Evolutionary conservation across 1,140 invertebrate species (phyloP), one percentile per base, ranked within the genome.

Genomic region (Euborellia annulipes): DNA sequence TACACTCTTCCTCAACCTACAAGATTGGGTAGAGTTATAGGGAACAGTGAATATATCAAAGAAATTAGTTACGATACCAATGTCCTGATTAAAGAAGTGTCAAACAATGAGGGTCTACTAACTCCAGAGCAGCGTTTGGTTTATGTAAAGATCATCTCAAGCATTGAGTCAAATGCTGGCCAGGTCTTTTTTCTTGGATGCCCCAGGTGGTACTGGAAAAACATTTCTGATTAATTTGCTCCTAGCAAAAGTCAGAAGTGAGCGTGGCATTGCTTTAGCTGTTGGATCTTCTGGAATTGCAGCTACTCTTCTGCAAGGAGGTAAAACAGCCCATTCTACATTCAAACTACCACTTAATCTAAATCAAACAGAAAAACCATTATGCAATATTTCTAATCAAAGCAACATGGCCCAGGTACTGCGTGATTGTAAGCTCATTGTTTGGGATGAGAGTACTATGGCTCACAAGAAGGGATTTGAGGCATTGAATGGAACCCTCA

Each of bases 181-280:
- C 19, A 56, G 55, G 41, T 49, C 63, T 50, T 60, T 56, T 41
- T 68, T 67, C 48, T 44, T 66, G 23, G 61, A 68, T 59, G 57
- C 56, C n/a, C 50, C 55, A 4, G 58, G 54, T 40, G 58, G 55
- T 13, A 58, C 53, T 14, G 55, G 60, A 13, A 62, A 62, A 54
- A 65, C 60, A 0, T 66, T 61, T 45, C 22, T 63, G 2, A 60
- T 60, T 52, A 56, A 54, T 52, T 58, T 65, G 41, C 50, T 64
- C 46, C 55, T 63, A 40, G 58, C 58, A 38, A 56, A 21, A 36
- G 55, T 64, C 45, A 48, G 61, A 38, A 54, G 54, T 41, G 51
- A 50, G 49, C 52, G 54, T 52, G 49, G 56, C 41, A 59, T 65
- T 44, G 57, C 60, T 37, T 58, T 19, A 62, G 64, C 27, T 6